These are phyloP conservation scores for Megaptera novaeangliae DNA, from an alignment of 2,113 vertebrate genomes.

Conservation along the genomic window DNA sequence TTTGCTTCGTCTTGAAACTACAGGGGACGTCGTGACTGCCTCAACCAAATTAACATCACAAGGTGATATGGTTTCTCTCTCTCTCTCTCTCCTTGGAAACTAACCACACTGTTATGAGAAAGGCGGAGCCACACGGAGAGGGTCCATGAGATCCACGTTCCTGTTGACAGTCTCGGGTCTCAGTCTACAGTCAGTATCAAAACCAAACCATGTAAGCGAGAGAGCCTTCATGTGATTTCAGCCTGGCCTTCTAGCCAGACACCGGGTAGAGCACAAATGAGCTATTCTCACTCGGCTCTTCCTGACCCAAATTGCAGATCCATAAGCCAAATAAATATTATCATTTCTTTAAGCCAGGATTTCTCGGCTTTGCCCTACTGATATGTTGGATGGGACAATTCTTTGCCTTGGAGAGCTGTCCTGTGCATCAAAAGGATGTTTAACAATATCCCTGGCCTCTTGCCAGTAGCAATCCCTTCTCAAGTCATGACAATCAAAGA, in stretches of 20 bases:
- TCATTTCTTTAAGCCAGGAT: neutral
- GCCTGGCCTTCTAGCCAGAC: neutral
- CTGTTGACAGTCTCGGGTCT: neutral
- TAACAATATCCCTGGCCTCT: neutral
- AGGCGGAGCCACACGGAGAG: neutral
- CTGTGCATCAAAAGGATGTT: neutral
- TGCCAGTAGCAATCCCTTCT: neutral
- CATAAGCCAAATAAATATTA: neutral
- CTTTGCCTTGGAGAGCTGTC: neutral
- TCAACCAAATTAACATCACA: neutral
- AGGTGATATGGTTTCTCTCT: neutral
- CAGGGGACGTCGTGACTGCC: neutral
- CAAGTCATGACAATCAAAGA: neutral
- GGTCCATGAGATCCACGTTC: rapidly evolving
- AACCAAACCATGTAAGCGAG: neutral
- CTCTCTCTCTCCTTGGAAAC: neutral
- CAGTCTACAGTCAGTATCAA: neutral
- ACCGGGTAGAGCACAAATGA: neutral
- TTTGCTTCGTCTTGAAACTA: neutral
- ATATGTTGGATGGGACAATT: neutral
- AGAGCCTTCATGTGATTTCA: neutral
- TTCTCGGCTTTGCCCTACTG: neutral
- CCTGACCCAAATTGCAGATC: neutral
- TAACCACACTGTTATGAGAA: neutral
- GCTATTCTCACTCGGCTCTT: neutral